phyloP scores from a whole-genome alignment of 1,140 invertebrate genomes.

The Nixonia krombeini region DNA sequence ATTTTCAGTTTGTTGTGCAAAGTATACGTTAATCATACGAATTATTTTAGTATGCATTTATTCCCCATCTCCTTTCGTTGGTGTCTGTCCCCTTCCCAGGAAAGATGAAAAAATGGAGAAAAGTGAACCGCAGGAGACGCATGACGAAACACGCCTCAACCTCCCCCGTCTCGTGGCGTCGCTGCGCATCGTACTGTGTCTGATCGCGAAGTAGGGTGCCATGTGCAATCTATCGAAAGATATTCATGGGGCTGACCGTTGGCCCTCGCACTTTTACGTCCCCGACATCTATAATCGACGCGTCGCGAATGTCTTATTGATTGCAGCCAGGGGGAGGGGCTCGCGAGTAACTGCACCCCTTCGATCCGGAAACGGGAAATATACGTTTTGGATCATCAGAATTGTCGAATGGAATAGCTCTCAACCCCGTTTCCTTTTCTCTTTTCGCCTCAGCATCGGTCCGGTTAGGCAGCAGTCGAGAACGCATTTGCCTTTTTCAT shows the following conservation, averaged over 20 bases:
- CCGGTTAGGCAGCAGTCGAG: too few species aligned
- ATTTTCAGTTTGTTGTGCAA: too few species aligned
- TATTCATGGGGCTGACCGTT: constrained; percentile 70
- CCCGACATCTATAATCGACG: constrained; percentile 68
- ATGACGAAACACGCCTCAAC: constrained; percentile 62
- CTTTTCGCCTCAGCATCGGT: constrained; percentile 31
- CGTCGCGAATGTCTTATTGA: constrained; percentile 73
- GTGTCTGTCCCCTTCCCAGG: too few species aligned
- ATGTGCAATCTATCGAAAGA: constrained; percentile 73
- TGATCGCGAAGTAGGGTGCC: constrained; percentile 54
- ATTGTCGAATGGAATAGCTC: constrained; percentile 12
- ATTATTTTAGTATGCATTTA: not conserved
- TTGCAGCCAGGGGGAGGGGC: constrained; percentile 51
- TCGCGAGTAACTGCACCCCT: constrained; percentile 43
- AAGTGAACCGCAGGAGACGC: constrained; percentile 69
- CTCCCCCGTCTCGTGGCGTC: constrained; percentile 52
- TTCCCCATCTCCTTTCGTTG: too few species aligned
- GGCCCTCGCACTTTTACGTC: constrained; percentile 56
- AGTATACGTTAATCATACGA: too few species aligned
- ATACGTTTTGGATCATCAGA: constrained; percentile 53
- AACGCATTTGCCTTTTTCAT: constrained; percentile 61
- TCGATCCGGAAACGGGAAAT: constrained; percentile 56
- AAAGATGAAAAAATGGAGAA: too few species aligned
- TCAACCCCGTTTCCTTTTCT: constrained; percentile 26
- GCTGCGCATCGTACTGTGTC: constrained; percentile 59